Evolutionary conservation across 1,140 invertebrate genomes (phyloP).

Genomic region (Plutomurus gul): DNA sequence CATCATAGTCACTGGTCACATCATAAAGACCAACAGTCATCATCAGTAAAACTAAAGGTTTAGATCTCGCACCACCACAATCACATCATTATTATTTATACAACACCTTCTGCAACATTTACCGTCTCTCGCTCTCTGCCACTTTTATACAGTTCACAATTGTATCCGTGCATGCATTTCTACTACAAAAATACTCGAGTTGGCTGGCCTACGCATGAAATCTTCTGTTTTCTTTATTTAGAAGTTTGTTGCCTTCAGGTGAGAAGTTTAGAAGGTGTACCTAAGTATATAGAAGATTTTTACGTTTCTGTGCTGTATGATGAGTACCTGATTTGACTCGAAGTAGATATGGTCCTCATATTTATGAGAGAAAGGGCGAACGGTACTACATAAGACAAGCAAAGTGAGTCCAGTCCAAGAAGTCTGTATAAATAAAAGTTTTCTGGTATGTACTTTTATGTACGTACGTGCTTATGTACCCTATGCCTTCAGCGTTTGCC

Average conservation of each 20-base stretch:
- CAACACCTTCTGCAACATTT: no score
- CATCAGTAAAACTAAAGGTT: no score
- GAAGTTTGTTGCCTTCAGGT: background rate
- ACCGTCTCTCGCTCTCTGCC: no score
- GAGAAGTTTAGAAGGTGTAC: conserved; percentile 7
- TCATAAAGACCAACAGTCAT: no score
- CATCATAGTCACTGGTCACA: no score
- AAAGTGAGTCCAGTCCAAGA: background rate
- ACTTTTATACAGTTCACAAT: no score
- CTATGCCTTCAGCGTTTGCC: background rate
- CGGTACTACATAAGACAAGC: background rate
- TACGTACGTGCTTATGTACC: background rate
- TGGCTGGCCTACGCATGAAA: conserved; percentile 7
- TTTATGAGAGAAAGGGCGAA: conserved; percentile 1
- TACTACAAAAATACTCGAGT: no score
- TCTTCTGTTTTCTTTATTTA: background rate
- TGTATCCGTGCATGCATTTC: no score
- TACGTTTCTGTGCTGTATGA: background rate
- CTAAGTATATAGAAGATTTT: background rate
- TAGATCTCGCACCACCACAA: no score
- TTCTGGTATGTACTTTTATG: background rate
- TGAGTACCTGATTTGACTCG: background rate
- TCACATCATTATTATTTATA: no score
- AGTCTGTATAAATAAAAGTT: conserved; percentile 8
- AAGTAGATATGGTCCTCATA: no score